Conservation (phyloP, 2,888 invertebrate genomes). For the Drosophila greeni region DNA sequence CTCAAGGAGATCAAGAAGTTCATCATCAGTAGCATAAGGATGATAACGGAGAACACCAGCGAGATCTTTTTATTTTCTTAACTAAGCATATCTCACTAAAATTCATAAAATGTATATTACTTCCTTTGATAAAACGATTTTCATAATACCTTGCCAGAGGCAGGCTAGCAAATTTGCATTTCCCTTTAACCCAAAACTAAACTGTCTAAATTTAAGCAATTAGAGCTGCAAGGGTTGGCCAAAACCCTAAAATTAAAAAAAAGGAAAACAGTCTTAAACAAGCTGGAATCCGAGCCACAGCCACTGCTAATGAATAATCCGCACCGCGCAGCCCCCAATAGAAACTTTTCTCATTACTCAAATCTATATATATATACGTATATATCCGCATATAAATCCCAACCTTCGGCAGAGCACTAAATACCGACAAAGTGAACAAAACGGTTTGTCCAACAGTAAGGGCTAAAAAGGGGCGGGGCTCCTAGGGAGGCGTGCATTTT, state of each 20-base stretch:
- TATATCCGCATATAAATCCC: constrained; percentile 30
- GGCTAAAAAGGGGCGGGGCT: constrained; percentile 18
- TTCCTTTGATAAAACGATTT: background rate
- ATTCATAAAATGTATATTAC: background rate
- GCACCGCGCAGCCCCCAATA: constrained; percentile 23
- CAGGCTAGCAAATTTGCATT: background rate
- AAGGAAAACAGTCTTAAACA: constrained; percentile 1
- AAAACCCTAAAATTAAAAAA: background rate
- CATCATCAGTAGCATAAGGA: too few species aligned
- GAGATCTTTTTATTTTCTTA: too few species aligned
- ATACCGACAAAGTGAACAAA: constrained; percentile 35
- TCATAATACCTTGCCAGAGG: background rate
- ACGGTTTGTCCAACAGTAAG: constrained; percentile 14
- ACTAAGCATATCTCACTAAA: background rate
- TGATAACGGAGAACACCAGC: too few species aligned
- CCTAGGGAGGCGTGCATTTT: constrained; percentile 29
- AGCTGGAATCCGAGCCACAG: constrained; percentile 15
- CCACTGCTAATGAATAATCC: constrained; percentile 44
- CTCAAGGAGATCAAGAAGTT: too few species aligned
- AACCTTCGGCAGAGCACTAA: constrained; percentile 14
- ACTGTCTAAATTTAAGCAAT: constrained; percentile 9
- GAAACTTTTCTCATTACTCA: constrained; percentile 43
- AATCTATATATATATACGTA: constrained; percentile 20
- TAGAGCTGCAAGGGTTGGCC: constrained; percentile 4
- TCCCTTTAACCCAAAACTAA: background rate